Evolutionary conservation across 2,797 vertebrate species (phyloP).

Genomic region (Helostoma temminkii): DNA sequence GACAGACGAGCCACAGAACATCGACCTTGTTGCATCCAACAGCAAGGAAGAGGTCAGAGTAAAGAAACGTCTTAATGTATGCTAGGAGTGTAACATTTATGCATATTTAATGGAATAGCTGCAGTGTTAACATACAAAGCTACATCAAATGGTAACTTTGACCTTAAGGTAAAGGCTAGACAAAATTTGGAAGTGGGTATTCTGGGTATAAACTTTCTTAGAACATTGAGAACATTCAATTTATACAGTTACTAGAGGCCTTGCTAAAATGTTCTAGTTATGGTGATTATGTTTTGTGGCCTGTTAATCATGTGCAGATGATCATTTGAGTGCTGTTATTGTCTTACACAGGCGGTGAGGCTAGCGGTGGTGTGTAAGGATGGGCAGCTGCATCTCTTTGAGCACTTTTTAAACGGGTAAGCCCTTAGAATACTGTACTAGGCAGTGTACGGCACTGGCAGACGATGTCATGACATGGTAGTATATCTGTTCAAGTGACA

Average conservation of each 20-base stretch:
- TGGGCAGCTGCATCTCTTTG: constrained; percentile 96
- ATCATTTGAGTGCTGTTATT: not conserved
- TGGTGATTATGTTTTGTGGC: not conserved
- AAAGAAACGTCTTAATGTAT: not conserved
- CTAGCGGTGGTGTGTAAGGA: constrained; percentile 96
- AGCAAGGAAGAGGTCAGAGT: constrained; percentile 92
- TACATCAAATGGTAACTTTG: not conserved
- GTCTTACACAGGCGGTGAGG: constrained; percentile 89
- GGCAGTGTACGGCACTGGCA: not conserved
- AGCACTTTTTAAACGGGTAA: constrained; percentile 99
- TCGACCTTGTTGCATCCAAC: constrained; percentile 91
- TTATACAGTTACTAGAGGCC: not conserved
- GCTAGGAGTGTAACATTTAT: not conserved
- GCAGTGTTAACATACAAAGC: no score
- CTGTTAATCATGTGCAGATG: not conserved
- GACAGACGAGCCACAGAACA: constrained; percentile 91
- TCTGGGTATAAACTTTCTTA: no score
- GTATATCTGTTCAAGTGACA: not conserved
- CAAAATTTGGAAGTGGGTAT: no score
- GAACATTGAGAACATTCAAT: not conserved
- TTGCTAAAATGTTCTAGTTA: not conserved
- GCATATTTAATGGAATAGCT: not conserved
- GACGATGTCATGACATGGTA: no score
- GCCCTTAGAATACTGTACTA: constrained; percentile 52
- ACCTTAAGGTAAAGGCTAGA: no score